Evolutionary conservation across 2,113 vertebrate species (phyloP).

Genomic region (Ptilorrhoa leucosticta): DNA sequence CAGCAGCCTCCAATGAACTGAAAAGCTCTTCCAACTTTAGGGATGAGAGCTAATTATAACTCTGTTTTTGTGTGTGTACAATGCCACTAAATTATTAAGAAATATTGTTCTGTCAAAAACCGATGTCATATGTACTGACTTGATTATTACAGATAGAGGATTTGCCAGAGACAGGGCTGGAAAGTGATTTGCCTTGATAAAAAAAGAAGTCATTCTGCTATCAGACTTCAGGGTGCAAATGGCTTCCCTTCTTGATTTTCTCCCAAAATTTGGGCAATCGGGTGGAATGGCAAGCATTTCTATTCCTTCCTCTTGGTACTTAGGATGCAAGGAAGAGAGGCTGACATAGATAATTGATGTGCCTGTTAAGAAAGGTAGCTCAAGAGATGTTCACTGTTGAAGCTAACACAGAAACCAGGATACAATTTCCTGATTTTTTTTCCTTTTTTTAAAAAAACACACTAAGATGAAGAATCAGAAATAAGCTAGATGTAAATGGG

Average conservation of each 20-base stretch:
- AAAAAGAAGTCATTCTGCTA: background rate
- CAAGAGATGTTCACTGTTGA: background rate
- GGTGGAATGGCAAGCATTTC: background rate
- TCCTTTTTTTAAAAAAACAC: background rate
- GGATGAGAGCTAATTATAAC: constrained; percentile 64
- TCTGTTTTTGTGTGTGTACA: constrained; percentile 14
- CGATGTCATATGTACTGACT: constrained; percentile 7
- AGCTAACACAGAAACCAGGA: background rate
- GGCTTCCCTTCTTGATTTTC: background rate
- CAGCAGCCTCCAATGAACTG: constrained; percentile 43
- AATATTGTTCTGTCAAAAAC: constrained; percentile 52
- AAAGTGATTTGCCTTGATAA: constrained; percentile 1
- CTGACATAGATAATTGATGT: background rate
- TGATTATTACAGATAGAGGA: constrained; percentile 25
- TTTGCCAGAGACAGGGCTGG: background rate
- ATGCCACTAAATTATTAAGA: constrained; percentile 46
- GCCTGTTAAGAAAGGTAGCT: background rate
- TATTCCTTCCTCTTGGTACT: background rate
- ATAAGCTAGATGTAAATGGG: background rate
- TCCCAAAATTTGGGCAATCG: background rate
- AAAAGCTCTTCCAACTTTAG: constrained; percentile 60
- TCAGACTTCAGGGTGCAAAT: background rate
- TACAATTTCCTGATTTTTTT: too few relatives aligned
- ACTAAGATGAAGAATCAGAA: background rate
- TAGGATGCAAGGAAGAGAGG: background rate